Conservation (phyloP, 1,140 invertebrate species). For the Eulimnadia texana region DNA sequence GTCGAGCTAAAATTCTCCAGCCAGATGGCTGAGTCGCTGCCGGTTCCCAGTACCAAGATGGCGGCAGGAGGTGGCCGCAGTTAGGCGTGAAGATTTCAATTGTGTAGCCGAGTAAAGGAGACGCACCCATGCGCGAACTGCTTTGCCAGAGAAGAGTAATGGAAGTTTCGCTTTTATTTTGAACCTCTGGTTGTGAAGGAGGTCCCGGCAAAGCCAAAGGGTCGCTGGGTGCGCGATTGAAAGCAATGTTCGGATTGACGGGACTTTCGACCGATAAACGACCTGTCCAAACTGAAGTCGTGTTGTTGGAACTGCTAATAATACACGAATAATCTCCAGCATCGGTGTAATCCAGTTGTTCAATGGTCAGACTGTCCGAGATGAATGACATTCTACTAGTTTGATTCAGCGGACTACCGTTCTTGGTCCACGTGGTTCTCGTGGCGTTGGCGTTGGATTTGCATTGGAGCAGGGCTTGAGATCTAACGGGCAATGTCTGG, state of each 20-base stretch:
- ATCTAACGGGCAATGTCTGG: conserved; percentile 69
- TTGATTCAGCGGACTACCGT: conserved; percentile 40
- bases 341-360: conserved; percentile 57
- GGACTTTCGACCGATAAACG: conserved; percentile 52
- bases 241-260: conserved; percentile 53
- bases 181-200: conserved; percentile 43
- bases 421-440: conserved; percentile 63
- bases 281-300: conserved; percentile 65
- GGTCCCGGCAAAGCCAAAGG: conserved; percentile 58
- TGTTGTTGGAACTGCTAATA: conserved; percentile 52
- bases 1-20: conserved; percentile 4
- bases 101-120: conserved; percentile 60
- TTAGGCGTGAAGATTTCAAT: conserved; percentile 50
- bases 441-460: conserved; percentile 45
- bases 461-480: conserved; percentile 65
- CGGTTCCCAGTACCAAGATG: conserved; percentile 7
- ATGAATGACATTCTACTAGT: conserved; percentile 38
- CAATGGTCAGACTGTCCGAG: conserved; percentile 36
- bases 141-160: conserved; percentile 68
- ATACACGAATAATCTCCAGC: conserved; percentile 66
- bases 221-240: conserved; percentile 55
- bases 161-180: conserved; percentile 49
- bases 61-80: background rate
- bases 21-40: background rate
- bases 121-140: conserved; percentile 53